A percentile compares a stretch with the other conserved stretches of the same genome.
Evolutionary conservation across 2,797 vertebrate genomes (phyloP).

Genomic region (Poliocrania exsul): DNA sequence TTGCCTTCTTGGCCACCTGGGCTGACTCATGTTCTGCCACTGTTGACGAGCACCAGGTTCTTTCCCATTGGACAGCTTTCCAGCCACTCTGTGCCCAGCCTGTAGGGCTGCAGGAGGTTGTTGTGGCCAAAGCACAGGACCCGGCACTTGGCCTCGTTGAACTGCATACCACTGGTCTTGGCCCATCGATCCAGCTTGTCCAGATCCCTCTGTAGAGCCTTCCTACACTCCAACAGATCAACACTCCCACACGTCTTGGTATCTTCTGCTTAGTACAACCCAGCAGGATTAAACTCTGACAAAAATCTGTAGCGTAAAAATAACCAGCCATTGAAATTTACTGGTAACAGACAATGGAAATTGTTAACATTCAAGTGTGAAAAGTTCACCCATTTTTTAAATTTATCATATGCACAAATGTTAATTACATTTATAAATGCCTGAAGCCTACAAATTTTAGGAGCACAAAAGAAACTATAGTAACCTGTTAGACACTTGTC

Average conservation of each 20-base stretch:
- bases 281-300: not conserved
- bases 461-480: slow-evolving; percentile 57
- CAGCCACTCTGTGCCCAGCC: not conserved
- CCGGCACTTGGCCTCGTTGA: not conserved
- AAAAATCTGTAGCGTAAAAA: not conserved
- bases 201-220: not conserved
- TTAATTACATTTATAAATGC: slow-evolving; percentile 21
- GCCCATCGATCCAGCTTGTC: not conserved
- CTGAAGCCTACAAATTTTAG: slow-evolving; percentile 16
- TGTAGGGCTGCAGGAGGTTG: accelerated
- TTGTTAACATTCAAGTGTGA: slow-evolving; percentile 1
- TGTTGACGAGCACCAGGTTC: not conserved
- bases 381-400: not conserved
- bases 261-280: not conserved
- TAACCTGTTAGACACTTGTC: slow-evolving; percentile 32
- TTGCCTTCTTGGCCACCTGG: not conserved
- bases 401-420: slow-evolving; percentile 31
- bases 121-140: not conserved
- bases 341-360: not conserved
- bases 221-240: not conserved
- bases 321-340: not conserved
- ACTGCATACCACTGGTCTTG: not conserved
- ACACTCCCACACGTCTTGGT: not conserved
- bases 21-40: not conserved
- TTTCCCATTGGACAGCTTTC: not conserved